Base-by-base conservation (phyloP, 2,113 vertebrate genomes). In the Corydoras sp. region DNA sequence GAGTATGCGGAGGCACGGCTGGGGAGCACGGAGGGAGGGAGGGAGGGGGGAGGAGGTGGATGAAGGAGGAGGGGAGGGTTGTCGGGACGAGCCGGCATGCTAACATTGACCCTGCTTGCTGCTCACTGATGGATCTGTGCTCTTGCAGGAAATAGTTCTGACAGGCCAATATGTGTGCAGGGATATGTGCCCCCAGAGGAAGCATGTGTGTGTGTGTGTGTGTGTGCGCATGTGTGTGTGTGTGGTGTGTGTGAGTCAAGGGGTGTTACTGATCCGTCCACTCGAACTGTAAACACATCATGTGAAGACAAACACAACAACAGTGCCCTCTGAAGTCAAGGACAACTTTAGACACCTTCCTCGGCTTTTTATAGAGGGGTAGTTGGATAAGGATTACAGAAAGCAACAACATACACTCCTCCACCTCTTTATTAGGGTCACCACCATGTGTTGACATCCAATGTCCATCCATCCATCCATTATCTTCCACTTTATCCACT, bases 1-100 rank as follows among this genome's bases (percentile, higher is more conserved):
- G 84, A 81, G 89, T 91, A 94, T 94, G 92, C 92, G 81, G 84
- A 83, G 85, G 86, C 93, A 95, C 92, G 91, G 87, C 83, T 88
- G 80, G 79, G 81, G 83, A 80, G 79, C 30, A 35, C 58, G 56
- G 72, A 67, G 61, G 18, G 64, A 56, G 71, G 50, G 56, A 64
- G 83, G 79, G 63, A 32, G 14, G 15, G 63, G 24, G 48, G 9
- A 68, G 63, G 48, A 50, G 66, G 60, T 70, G 66, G 53, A 66
- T 75, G 86, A 59, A 50, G 51, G 55, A 43, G 70, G 58, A 58
- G 58, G 49, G 68, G 69, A 12, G 60, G 59, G 65, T 62, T 68
- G 55, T 68, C 32, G 30, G 70, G 58, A 49, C 49, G 49, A 58
- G 74, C 60, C 43, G 83, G 83, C 82, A 85, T 86, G 85, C 85